Evolutionary conservation across 2,113 vertebrate genomes (phyloP), one percentile per base, ranked within the genome.

Genomic region (Panthera tigris): DNA sequence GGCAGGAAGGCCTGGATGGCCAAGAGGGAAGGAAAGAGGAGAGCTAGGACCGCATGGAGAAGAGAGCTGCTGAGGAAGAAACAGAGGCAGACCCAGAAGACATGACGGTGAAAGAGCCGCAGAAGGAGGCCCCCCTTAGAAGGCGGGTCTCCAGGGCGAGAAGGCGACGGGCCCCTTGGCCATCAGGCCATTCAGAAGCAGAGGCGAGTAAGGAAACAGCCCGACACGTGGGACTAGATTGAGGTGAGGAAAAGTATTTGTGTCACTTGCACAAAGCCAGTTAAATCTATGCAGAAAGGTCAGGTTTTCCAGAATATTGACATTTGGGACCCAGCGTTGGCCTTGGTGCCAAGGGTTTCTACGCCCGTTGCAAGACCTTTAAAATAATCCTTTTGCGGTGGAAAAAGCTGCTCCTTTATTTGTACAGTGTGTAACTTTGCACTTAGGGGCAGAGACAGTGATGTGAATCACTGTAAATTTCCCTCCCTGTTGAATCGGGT

Each of bases 381-480:
- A 83, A 71, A 85, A 68, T 36, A 80, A 95, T 92, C 65, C 10
- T 91, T 84, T 80, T 71, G 65, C 52, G 36, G 83, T 73, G n/a
- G 89, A 71, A 69, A 95, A 94, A 78, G 61, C 61, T 50, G 33
- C 33, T 52, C 31, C 69, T 95, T 89, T 92, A 78, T 84, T 57
- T 82, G 81, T 78, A 36, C 33, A 68, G 36, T 66, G 10, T 90
- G 50, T 69, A 69, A 57, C n/a, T 97, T 80, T 73, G 79, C 76
- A 79, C 88, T 81, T 61, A 65, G 57, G 5, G 18, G 39, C 71
- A 92, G 78, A 80, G 29, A 89, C 1, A 9, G 87, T 36, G 61
- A 61, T 13, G 15, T 94, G 96, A 84, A 68, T 97, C 57, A 41
- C 27, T 36, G 71, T 76, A 52, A 50, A 68, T 78, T 69, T 45